Evolutionary conservation across 2,797 vertebrate species (phyloP), one percentile per base, ranked within the genome.

Genomic region (Pogonophryne albipinna): DNA sequence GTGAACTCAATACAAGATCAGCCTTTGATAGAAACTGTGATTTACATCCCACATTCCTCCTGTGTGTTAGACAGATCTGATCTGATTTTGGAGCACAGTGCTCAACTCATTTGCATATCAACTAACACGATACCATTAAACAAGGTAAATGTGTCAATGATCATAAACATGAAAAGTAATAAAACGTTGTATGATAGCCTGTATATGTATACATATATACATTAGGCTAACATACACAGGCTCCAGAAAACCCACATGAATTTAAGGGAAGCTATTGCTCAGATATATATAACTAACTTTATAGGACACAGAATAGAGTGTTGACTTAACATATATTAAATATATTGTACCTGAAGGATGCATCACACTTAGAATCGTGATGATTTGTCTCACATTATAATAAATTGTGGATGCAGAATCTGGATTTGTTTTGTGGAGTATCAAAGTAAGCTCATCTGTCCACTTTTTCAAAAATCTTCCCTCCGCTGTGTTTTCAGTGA

Each of bases 1-100:
- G 62, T 71, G 62, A 82, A 73, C 44, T 52, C 58, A 74, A 20
- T 27, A 76, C 57, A n/a, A 77, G 70, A 71, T 71, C 66, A 65
- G 19, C 38, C 42, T 38, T 14, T 47, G 75, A 81, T 75, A 62
- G 38, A 61, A 71, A 42, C 3, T 1, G 41, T 69, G 45, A 11
- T 64, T 17, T 45, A 53, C 59, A 64, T 13, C 53, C 14, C 2
- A 31, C 19, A 15, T 59, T 46, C 52, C 47, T 63, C 45, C 44
- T 67, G 17, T 34, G 44, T 46, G 34, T 38, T 2, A 47, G 20
- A 34, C 2, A 38, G 1, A 27, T 51, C 27, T 71, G 47, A 60
- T 59, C 14, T 31, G 19, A 70, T 56, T 60, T 50, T 65, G 1
- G 10, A 61, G 12, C 63, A 20, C 47, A 41, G 12, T 71, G 51